A percentile compares a stretch with the other conserved stretches of the same genome.
phyloP scores from a whole-genome alignment of 2,113 vertebrate species.

The Anhinga anhinga region DNA sequence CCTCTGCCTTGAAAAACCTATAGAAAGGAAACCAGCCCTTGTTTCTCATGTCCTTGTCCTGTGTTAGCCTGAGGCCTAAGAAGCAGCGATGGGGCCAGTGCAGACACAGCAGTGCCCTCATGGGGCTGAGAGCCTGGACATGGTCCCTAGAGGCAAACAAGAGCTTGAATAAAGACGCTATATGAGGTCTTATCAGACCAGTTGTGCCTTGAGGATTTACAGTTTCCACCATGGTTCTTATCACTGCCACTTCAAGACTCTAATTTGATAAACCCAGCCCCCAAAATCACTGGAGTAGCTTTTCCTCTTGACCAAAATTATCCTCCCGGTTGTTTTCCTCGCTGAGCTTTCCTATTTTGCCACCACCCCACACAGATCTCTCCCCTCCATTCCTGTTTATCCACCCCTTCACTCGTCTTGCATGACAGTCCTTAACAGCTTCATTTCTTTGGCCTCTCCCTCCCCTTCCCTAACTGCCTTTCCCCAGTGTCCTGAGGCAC shows the following conservation, averaged over 20 bases:
- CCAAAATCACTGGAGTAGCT: neutral
- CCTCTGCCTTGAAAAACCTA: neutral
- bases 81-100: neutral
- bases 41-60: neutral
- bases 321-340: neutral
- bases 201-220: neutral
- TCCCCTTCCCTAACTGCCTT: neutral
- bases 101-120: neutral
- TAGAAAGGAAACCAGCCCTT: neutral
- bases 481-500: neutral
- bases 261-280: neutral
- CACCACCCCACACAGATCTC: neutral
- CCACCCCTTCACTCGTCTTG: accelerated
- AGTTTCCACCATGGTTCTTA: neutral
- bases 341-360: neutral
- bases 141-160: neutral
- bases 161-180: neutral
- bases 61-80: neutral
- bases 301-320: neutral
- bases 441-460: neutral
- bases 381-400: neutral
- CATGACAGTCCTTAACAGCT: neutral
- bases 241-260: neutral
- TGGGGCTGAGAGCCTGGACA: no score
- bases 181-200: neutral